Conservation (phyloP, 2,888 invertebrate genomes). For the Druceiella hillmani region DNA sequence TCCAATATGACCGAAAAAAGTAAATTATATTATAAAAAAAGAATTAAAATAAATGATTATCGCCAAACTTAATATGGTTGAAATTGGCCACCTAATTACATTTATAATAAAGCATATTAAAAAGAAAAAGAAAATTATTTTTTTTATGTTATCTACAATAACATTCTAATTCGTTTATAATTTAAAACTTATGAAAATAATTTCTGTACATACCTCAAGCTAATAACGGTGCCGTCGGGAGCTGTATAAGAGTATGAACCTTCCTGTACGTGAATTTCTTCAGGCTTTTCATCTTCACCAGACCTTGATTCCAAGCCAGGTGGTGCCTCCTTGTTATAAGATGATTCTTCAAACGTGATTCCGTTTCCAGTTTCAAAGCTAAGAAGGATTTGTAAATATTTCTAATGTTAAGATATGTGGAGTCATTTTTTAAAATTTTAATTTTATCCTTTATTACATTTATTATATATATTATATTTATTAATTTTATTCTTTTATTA, state of each 20-base stretch:
- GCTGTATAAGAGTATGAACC: slow-evolving; percentile 68
- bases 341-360: slow-evolving; percentile 67
- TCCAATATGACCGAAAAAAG: too few relatives aligned
- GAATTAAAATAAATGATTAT: too few relatives aligned
- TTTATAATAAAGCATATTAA: too few relatives aligned
- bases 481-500: slow-evolving; percentile 5
- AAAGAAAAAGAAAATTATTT: too few relatives aligned
- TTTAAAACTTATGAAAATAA: too few relatives aligned
- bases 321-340: slow-evolving; percentile 60
- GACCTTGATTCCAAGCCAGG: slow-evolving; percentile 37
- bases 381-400: slow-evolving; percentile 5
- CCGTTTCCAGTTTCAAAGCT: slow-evolving; percentile 78
- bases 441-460: not conserved
- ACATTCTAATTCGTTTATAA: too few relatives aligned
- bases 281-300: slow-evolving; percentile 40
- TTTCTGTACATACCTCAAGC: slow-evolving; percentile 47
- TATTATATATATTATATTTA: slow-evolving; percentile 2
- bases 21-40: too few relatives aligned
- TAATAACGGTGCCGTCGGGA: slow-evolving; percentile 62
- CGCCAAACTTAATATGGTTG: too few relatives aligned
- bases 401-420: not conserved
- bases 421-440: not conserved
- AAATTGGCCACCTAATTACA: too few relatives aligned
- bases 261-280: slow-evolving; percentile 55
- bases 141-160: too few relatives aligned